phyloP scores from a whole-genome alignment of 2,888 invertebrate genomes.

The Conchocele bisecta region DNA sequence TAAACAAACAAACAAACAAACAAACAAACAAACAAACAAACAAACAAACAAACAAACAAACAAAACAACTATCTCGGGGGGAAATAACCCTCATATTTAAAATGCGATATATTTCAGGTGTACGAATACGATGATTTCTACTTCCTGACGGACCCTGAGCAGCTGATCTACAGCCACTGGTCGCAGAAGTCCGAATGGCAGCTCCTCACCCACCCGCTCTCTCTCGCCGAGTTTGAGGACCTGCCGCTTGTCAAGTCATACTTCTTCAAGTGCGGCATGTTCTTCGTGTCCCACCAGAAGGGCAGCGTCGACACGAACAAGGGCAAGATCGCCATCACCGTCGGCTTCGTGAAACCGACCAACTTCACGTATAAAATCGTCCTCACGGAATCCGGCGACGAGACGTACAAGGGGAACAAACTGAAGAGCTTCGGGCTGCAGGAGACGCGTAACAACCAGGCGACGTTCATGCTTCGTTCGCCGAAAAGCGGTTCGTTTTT shows the following conservation, averaged over 20 bases:
- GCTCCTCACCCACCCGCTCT: conserved; percentile 75
- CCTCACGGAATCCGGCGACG: conserved; percentile 77
- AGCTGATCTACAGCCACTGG: conserved; percentile 82
- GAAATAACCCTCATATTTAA: too few relatives aligned
- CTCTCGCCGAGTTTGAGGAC: conserved; percentile 81
- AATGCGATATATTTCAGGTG: too few relatives aligned
- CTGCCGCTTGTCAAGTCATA: conserved; percentile 82
- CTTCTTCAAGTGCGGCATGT: conserved; percentile 83
- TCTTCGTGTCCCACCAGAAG: conserved; percentile 77
- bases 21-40: too few relatives aligned
- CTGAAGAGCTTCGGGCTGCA: conserved; percentile 81
- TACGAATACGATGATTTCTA: conserved; percentile 99
- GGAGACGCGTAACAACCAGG: conserved; percentile 80
- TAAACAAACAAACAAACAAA: too few relatives aligned
- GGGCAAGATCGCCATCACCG: conserved; percentile 79
- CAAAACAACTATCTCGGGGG: too few relatives aligned
- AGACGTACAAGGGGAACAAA: conserved; percentile 77
- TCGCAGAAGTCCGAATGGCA: conserved; percentile 81
- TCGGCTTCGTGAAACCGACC: conserved; percentile 81
- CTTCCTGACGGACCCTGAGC: conserved; percentile 97
- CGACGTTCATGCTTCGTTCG: conserved; percentile 79
- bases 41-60: too few relatives aligned
- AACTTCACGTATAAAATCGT: conserved; percentile 82
- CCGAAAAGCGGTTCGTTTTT: conserved; percentile 80
- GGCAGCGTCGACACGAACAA: conserved; percentile 80